A percentile compares a stretch with the other conserved stretches of the same genome.
Conservation (phyloP, 2,797 vertebrate genomes). For the Synaphobranchus kaupii region DNA sequence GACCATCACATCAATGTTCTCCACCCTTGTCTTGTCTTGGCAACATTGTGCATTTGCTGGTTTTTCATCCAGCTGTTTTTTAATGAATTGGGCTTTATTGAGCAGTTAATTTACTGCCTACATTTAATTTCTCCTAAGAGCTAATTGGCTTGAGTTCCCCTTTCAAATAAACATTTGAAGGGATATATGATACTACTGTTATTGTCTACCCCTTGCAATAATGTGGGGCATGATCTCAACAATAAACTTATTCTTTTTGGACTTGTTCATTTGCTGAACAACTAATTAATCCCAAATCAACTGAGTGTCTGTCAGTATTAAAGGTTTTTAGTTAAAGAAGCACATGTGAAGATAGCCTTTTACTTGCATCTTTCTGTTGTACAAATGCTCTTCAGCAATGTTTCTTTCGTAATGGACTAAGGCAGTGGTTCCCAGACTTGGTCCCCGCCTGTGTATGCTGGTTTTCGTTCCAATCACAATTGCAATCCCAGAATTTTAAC, state of each 20-base stretch:
- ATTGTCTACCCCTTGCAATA: too few relatives aligned
- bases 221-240: too few relatives aligned
- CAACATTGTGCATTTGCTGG: neutral
- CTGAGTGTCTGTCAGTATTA: neutral
- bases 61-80: neutral
- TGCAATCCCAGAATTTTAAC: too few relatives aligned
- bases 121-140: neutral
- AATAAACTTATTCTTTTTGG: too few relatives aligned
- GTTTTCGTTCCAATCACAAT: too few relatives aligned
- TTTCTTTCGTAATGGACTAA: neutral
- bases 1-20: neutral
- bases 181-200: neutral
- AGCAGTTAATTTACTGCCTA: neutral
- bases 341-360: neutral
- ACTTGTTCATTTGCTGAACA: neutral
- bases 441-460: too few relatives aligned
- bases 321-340: neutral
- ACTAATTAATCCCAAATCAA: neutral
- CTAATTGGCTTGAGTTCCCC: neutral
- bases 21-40: neutral
- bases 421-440: too few relatives aligned
- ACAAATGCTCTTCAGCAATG: neutral
- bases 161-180: neutral
- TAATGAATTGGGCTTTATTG: neutral
- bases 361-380: neutral